Percentiles rank a stretch among this genome's conserved stretches.
Conservation (phyloP, 1,140 invertebrate species). For the Drosophila serrata region DNA sequence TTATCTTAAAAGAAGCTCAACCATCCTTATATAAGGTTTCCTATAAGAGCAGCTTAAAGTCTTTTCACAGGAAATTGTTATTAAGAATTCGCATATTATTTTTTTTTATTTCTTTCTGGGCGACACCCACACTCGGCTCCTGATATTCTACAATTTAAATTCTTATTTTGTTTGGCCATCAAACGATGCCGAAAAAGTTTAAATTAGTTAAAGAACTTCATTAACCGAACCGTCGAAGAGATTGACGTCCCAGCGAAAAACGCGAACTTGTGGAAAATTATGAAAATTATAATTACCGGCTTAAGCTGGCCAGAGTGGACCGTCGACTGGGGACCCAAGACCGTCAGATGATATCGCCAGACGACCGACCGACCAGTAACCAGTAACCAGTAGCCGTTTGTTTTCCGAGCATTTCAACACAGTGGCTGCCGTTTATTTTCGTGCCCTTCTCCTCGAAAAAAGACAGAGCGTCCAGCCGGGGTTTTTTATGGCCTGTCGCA, state of each 20-base stretch:
- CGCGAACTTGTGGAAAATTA: conserved; percentile 62
- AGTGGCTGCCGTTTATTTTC: conserved; percentile 41
- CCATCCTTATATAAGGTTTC: not conserved
- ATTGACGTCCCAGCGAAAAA: conserved; percentile 51
- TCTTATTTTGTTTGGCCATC: conserved; percentile 50
- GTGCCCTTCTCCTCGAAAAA: conserved; percentile 5
- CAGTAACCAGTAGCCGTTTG: conserved; percentile 61
- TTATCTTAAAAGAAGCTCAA: not conserved
- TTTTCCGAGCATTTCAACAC: conserved; percentile 59
- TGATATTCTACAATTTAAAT: conserved; percentile 27
- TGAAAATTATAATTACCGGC: conserved; percentile 78
- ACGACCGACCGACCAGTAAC: conserved; percentile 8
- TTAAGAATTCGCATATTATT: conserved; percentile 13
- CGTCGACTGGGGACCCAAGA: conserved; percentile 9
- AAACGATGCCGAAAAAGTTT: conserved; percentile 69
- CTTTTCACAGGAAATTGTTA: conserved; percentile 17
- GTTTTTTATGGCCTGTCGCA: conserved; percentile 62
- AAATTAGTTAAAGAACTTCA: conserved; percentile 78
- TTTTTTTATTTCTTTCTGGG: conserved; percentile 1
- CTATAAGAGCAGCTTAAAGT: not conserved
- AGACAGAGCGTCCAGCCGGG: conserved; percentile 14
- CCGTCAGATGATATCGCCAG: conserved; percentile 35
- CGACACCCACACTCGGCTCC: conserved; percentile 37
- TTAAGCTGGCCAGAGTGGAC: conserved; percentile 44
- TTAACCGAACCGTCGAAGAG: conserved; percentile 46